Percentiles rank a stretch among this genome's conserved stretches.
These are phyloP conservation scores for Sphaerophoria taeniata DNA, from an alignment of 2,888 invertebrate genomes.

Conservation along the genomic window DNA sequence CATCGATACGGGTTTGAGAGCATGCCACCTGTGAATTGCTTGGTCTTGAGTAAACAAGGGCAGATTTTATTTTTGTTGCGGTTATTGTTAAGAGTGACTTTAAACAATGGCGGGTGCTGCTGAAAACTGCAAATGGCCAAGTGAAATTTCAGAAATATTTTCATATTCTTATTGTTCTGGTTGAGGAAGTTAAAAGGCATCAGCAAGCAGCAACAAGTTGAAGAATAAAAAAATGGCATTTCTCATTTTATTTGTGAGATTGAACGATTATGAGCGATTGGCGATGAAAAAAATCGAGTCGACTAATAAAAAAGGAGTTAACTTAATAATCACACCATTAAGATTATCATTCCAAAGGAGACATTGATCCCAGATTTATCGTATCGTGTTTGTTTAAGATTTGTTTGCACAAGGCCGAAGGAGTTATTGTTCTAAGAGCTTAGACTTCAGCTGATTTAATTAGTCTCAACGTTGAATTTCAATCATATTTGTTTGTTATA, in stretches of 20 bases:
- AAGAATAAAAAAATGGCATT: not conserved
- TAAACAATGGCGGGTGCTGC: conserved; percentile 39
- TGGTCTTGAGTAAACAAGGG: conserved; percentile 25
- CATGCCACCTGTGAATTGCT: conserved; percentile 50
- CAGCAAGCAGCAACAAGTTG: not conserved
- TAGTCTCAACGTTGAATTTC: no score
- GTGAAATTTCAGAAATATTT: conserved; percentile 4
- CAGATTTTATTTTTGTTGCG: conserved; percentile 9
- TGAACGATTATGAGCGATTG: not conserved
- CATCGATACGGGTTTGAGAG: conserved; percentile 54
- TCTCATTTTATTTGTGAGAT: conserved; percentile 4
- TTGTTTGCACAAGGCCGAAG: not conserved
- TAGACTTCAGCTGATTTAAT: no score
- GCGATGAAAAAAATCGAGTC: not conserved
- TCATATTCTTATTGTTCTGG: not conserved
- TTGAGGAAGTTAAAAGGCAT: not conserved
- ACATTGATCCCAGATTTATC: conserved; percentile 1
- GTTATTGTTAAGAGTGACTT: not conserved
- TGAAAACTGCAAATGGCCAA: conserved; percentile 43
- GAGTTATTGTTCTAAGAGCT: no score
- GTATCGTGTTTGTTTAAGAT: not conserved
- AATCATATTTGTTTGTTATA: no score
- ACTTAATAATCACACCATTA: not conserved
- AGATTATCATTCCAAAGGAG: conserved; percentile 9
- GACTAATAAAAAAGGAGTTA: not conserved